Base-by-base conservation (phyloP, 2,113 vertebrate species). In the Pelmatolapia mariae region DNA sequence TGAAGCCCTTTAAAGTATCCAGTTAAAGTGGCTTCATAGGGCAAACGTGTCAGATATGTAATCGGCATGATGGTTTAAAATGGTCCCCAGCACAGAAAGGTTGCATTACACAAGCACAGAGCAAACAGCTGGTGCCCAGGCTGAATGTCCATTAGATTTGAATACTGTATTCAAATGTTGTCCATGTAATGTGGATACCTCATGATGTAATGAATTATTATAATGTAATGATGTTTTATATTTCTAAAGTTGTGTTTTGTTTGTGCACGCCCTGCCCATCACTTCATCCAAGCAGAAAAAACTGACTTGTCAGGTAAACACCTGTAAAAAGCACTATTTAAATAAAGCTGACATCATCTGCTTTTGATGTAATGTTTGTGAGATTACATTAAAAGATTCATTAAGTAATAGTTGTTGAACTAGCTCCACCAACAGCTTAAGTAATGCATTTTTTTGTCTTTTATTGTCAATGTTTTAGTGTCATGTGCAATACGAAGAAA, bases 171-270 rank as follows among this genome's bases (percentile, higher is more conserved):
- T 68, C 61, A 68, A 68, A 38, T 38, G 2, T 0, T 68, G 33
- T 68, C 19, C 6, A 38, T 38, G 33, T 22, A 38, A 38, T 38
- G 4, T 22, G 4, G 19, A 68, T 12, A 38, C 4, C 19, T 38
- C 3, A 38, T 38, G 33, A 10, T 38, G 0, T 36, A 38, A 38
- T 38, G 10, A 12, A 0, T 38, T 66, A 38, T 22, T 8, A 3
- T 38, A 63, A 36, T 71, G 4, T 40, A 38, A 71, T 38, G 0
- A 36, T 71, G 11, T n/a, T 66, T 38, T 38, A 38, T 61, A 29
- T 6, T 31, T 61, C 5, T 10, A 59, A 59, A 8, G 29, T 66
- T 66, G 18, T 66, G 18, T 31, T 43, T 43, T 71, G n/a, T 38
- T 40, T 71, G 38, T 40, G 36, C 12, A 33, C 8, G 0, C 66